These are phyloP conservation scores for Hydroisotoma schaefferi DNA, from an alignment of 2,888 invertebrate genomes.

Conservation along the genomic window DNA sequence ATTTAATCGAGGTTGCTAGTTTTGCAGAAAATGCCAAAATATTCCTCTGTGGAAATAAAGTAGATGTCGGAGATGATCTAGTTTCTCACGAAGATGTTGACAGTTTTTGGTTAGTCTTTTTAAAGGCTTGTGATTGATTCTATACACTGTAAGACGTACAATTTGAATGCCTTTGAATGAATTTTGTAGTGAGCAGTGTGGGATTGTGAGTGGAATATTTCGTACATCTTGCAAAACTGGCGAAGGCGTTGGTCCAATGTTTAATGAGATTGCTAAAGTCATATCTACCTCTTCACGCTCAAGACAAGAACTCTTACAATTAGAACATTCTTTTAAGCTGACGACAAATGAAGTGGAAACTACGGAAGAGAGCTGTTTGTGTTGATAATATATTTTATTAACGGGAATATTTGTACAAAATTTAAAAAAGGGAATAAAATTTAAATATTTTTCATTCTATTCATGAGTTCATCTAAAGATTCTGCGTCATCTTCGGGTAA, in stretches of 20 bases:
- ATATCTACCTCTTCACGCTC: constrained; percentile 58
- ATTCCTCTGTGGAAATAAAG: constrained; percentile 89
- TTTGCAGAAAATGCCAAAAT: constrained; percentile 94
- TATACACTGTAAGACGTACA: no score
- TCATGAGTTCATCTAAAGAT: constrained; percentile 65
- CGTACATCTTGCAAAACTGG: constrained; percentile 87
- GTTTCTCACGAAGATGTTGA: constrained; percentile 41
- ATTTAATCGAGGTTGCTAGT: constrained; percentile 85
- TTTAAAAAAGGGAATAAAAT: no score
- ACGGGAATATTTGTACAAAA: not conserved
- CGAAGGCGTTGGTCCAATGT: constrained; percentile 80
- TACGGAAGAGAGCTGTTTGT: constrained; percentile 25
- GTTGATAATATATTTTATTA: constrained; percentile 9
- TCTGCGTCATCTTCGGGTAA: constrained; percentile 53
- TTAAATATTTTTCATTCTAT: constrained; percentile 84
- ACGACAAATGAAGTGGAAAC: constrained; percentile 12
- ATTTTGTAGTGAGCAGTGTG: constrained; percentile 73
- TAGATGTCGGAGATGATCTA: constrained; percentile 64
- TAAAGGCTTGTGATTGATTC: not conserved
- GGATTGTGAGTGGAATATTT: constrained; percentile 78
- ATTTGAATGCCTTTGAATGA: no score
- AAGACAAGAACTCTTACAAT: constrained; percentile 26
- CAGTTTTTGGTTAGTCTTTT: constrained; percentile 33
- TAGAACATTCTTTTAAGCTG: constrained; percentile 27
- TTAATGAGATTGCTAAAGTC: constrained; percentile 70